phyloP scores from a whole-genome alignment of 2,888 invertebrate species.

The Dryomyza anilis region DNA sequence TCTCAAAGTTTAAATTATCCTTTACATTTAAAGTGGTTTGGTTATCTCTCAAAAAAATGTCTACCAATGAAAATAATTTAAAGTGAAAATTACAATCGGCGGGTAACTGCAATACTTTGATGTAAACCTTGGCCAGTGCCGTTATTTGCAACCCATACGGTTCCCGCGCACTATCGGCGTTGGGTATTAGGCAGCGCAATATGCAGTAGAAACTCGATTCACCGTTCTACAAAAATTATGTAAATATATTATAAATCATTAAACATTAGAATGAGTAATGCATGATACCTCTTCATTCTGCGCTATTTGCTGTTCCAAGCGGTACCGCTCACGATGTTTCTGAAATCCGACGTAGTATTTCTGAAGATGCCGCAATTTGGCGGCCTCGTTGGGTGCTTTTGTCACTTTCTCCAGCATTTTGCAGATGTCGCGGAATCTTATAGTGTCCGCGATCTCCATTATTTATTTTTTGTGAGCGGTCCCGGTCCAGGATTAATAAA shows the following conservation, averaged over 20 bases:
- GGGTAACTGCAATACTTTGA: slow-evolving; percentile 76
- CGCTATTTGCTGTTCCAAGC: slow-evolving; percentile 32
- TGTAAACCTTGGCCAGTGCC: slow-evolving; percentile 71
- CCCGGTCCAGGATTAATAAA: background rate
- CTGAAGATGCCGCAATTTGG: slow-evolving; percentile 48
- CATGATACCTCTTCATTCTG: slow-evolving; percentile 32
- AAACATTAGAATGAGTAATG: background rate
- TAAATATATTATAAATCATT: no score
- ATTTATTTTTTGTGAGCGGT: slow-evolving; percentile 2
- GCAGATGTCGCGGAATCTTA: slow-evolving; percentile 54
- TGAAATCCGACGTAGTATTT: slow-evolving; percentile 53
- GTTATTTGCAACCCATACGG: slow-evolving; percentile 84
- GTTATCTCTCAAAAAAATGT: no score
- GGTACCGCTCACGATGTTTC: slow-evolving; percentile 48
- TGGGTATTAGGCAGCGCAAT: slow-evolving; percentile 79
- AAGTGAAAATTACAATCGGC: slow-evolving; percentile 68
- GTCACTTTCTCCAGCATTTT: slow-evolving; percentile 51
- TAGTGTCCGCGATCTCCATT: slow-evolving; percentile 51
- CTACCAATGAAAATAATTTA: no score
- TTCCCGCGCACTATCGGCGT: slow-evolving; percentile 77
- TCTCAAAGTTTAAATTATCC: no score
- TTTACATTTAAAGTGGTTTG: no score
- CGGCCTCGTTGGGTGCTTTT: slow-evolving; percentile 37
- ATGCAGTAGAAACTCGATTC: slow-evolving; percentile 72
- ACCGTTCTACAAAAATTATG: slow-evolving; percentile 57